Conservation (phyloP, 2,113 vertebrate species). For the Oceanodroma tethys region DNA sequence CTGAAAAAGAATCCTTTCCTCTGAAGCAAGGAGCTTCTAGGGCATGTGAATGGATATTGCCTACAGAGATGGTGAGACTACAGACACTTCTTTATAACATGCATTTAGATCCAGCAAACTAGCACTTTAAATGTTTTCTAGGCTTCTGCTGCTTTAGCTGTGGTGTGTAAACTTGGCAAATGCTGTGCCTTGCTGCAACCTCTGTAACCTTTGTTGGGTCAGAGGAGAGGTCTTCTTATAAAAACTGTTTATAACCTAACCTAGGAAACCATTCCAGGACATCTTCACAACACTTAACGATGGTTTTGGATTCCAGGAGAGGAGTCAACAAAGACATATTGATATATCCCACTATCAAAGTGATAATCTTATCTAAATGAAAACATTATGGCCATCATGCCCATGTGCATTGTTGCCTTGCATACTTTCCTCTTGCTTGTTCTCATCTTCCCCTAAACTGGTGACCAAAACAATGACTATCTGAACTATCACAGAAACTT, state of each 20-base stretch:
- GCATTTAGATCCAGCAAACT: not conserved
- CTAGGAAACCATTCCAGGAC: not conserved
- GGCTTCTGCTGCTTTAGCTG: not conserved
- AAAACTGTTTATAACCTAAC: not conserved
- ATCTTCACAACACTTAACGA: not conserved
- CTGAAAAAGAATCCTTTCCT: not conserved
- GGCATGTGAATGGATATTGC: not conserved
- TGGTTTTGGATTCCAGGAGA: not conserved
- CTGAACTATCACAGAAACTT: not conserved
- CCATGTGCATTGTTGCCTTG: not conserved
- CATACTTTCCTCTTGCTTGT: not conserved
- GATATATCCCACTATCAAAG: not conserved
- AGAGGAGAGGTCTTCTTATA: not conserved
- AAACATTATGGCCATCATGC: not conserved
- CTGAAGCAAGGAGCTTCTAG: not conserved
- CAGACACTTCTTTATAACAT: not conserved
- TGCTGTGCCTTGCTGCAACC: not conserved
- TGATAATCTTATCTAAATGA: not conserved
- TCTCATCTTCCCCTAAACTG: not conserved
- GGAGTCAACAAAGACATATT: not conserved
- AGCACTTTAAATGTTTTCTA: not conserved
- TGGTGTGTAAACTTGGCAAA: not conserved
- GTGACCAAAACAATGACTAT: not conserved
- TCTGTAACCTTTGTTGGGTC: not conserved
- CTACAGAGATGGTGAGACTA: not conserved